Evolutionary conservation across 2,113 vertebrate species (phyloP).

Genomic region (Xenus cinereus): DNA sequence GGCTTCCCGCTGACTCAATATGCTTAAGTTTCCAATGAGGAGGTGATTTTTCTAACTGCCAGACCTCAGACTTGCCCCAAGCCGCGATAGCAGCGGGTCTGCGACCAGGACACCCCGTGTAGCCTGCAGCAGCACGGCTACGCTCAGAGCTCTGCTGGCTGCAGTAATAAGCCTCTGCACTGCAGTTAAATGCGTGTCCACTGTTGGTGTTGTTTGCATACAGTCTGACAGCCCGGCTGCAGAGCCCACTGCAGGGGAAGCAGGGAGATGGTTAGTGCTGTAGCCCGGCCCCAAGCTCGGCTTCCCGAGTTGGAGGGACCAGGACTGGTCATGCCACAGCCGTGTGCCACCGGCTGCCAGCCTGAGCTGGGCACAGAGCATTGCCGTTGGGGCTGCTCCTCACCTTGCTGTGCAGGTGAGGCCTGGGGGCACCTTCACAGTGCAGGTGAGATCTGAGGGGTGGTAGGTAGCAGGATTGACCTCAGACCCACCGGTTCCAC

Average conservation of each 20-base stretch:
- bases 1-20: background rate
- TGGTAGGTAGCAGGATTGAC: background rate
- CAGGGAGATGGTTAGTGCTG: background rate
- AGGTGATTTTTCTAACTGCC: background rate
- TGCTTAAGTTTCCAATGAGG: background rate
- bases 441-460: background rate
- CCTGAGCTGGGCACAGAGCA: background rate
- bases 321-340: background rate
- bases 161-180: background rate
- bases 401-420: background rate
- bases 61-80: background rate
- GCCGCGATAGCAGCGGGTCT: background rate
- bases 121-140: background rate
- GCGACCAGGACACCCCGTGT: background rate
- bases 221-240: background rate
- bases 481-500: background rate
- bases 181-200: background rate
- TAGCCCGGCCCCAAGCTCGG: background rate
- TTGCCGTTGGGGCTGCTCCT: background rate
- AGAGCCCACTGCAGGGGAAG: background rate
- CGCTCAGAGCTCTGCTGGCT: background rate
- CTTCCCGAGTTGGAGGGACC: background rate
- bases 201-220: background rate
- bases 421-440: fast-evolving
- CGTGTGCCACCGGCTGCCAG: fast-evolving